Conservation (phyloP, 2,888 invertebrate species). For the Tinea trinotella region DNA sequence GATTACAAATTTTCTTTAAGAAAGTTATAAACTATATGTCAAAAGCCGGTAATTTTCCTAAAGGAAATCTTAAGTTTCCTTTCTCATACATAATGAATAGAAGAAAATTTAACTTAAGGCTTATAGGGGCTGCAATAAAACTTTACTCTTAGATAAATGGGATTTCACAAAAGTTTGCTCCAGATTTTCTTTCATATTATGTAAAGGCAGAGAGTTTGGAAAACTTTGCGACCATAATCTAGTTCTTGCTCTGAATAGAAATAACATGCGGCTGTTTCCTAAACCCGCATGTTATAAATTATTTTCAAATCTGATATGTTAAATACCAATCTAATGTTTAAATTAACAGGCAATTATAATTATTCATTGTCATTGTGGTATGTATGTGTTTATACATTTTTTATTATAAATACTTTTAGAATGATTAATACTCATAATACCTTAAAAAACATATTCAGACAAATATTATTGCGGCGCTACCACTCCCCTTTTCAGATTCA, state of each 20-base stretch:
- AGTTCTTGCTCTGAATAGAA: neutral
- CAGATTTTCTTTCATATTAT: neutral
- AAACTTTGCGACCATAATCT: neutral
- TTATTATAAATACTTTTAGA: no score
- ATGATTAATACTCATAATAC: no score
- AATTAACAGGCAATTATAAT: no score
- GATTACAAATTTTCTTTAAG: no score
- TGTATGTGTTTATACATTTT: no score
- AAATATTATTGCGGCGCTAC: neutral
- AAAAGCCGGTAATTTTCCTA: neutral
- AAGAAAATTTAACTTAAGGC: neutral
- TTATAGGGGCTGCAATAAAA: neutral
- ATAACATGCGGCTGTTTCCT: no score
- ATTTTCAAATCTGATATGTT: no score
- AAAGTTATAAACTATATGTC: no score
- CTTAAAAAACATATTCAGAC: no score
- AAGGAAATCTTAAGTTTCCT: neutral
- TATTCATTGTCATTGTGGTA: no score
- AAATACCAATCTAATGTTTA: no score
- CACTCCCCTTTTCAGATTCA: neutral
- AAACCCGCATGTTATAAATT: no score
- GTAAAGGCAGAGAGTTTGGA: neutral
- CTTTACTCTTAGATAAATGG: neutral
- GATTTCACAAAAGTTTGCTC: neutral
- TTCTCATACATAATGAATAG: neutral